Base-by-base conservation (phyloP, 1,140 invertebrate species). In the Apis florea region DNA sequence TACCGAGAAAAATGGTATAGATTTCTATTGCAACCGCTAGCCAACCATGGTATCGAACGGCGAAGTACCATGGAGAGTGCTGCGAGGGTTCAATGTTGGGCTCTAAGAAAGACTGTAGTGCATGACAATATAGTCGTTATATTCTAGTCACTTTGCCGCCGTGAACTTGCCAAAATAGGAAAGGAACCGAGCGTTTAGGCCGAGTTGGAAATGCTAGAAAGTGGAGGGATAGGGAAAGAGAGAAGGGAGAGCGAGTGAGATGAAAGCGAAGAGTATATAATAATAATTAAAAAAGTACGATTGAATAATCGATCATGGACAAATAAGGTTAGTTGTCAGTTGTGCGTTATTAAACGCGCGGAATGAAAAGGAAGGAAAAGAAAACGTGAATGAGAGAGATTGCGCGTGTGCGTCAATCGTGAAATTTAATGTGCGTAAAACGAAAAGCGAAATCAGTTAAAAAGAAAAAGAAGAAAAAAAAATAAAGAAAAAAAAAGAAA, bases 121-220 rank as follows among this genome's bases (percentile, higher is more conserved):
- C 90, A 90, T 92, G 92, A 93, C 92, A 93, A 93, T 93, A 93
- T 93, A 92, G 92, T 89, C 89, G 86, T 92, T 90, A 89, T 86
- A 89, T 77, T 82, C 79, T 83, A 89, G 73, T 85, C 72, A 84
- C 87, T 80, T 87, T 54, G 86, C 85, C 85, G 83, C 86, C 85
- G 83, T 83, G 85, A 87, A 85, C 76, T 87, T 88, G 85, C 86
- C 85, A 88, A 87, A 84, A 68, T 9, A 61, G 56, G 19, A 26
- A 49, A 24, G 59, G 31, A 3, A 40, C 5, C 9, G 79, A 13
- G 66, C 58, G 69, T 78, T 82, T 82, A 64, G 47, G 17, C 26
- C 10, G 61, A 49, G 26, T 61, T 40, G 71, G 4, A 54, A 61
- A 58, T 13, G 40, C 26, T 72, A 12, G 19, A 13, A 40, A n/a